Evolutionary conservation across 2,888 invertebrate species (phyloP).

Genomic region (Diarsia dahlii): DNA sequence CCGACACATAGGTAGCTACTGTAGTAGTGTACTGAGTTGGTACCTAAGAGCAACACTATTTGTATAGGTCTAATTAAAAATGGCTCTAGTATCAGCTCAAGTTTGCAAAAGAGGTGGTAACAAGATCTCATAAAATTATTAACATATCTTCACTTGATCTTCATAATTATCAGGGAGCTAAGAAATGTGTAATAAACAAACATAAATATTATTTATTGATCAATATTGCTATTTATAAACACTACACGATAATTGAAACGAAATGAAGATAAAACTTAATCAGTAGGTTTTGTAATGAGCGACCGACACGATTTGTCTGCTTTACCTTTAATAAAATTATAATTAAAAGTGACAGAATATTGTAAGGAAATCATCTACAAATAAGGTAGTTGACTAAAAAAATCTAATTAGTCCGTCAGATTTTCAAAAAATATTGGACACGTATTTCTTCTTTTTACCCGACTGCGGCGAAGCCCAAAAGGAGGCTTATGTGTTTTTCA

Average conservation of each 20-base stretch:
- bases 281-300: not conserved
- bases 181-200: not conserved
- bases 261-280: constrained; percentile 12
- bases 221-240: not conserved
- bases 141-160: not conserved
- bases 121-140: not conserved
- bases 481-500: no score
- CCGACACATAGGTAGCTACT: not conserved
- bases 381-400: no score
- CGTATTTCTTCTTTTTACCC: no score
- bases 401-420: no score
- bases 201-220: not conserved
- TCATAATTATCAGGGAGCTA: not conserved
- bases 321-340: not conserved
- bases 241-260: not conserved
- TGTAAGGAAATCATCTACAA: constrained; percentile 31
- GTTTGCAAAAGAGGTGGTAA: not conserved
- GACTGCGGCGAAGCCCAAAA: no score
- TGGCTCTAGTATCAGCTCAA: not conserved
- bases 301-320: not conserved
- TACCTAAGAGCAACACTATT: not conserved
- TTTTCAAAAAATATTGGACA: no score
- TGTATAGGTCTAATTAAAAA: not conserved
- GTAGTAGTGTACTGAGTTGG: no score
- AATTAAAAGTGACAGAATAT: not conserved